A percentile compares a stretch with the other conserved stretches of the same genome.
Conservation (phyloP, 1,140 invertebrate species). For the Drosophila malerkotliana region DNA sequence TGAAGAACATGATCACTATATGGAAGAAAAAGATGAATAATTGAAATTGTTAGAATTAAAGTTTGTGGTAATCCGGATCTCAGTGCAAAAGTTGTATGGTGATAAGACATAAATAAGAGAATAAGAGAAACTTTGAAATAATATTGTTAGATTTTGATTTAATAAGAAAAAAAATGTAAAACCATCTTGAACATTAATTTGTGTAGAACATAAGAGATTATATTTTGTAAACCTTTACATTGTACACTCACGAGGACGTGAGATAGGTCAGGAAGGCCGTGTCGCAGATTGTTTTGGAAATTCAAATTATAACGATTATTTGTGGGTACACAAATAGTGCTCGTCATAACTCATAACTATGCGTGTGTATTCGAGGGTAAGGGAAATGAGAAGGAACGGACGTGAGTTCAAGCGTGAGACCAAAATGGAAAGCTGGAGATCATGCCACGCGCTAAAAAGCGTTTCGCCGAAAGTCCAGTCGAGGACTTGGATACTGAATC, state of each 20-base stretch:
- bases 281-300: not conserved
- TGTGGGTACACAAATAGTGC: not conserved
- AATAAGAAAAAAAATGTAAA: not conserved
- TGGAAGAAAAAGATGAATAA: not conserved
- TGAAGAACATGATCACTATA: no score
- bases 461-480: not conserved
- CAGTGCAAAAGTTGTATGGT: not conserved
- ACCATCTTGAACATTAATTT: not conserved
- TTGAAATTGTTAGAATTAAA: not conserved
- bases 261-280: not conserved
- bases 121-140: not conserved
- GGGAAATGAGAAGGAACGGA: not conserved
- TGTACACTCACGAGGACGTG: not conserved
- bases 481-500: not conserved
- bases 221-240: no score
- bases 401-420: not conserved
- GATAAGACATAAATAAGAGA: not conserved
- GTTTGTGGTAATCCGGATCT: slow-evolving; percentile 1
- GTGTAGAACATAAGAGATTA: not conserved
- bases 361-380: not conserved
- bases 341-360: not conserved
- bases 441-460: not conserved
- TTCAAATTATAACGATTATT: no score
- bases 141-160: not conserved
- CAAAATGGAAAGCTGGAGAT: not conserved